Conservation (phyloP, 2,888 invertebrate genomes). For the Hesperia comma region DNA sequence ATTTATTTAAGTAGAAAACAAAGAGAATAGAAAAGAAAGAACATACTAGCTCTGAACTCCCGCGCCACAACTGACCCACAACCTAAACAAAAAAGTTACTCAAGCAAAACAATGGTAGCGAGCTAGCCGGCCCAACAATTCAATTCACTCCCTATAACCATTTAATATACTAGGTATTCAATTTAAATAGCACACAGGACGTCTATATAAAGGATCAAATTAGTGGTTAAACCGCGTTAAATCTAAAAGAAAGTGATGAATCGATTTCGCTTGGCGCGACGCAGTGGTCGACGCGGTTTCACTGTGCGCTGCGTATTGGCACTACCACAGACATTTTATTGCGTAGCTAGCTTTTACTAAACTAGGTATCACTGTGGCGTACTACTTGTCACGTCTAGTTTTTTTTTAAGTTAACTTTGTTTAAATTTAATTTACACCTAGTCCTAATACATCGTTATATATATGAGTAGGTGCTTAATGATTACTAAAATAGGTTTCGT, state of each 20-base stretch:
- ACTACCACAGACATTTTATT: constrained; percentile 8
- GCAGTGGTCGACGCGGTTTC: constrained; percentile 41
- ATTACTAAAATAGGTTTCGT: too few species aligned
- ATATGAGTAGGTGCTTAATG: background rate
- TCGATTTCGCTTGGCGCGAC: constrained; percentile 40
- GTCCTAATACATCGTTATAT: background rate
- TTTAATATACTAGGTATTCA: too few species aligned
- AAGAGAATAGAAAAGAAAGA: too few species aligned
- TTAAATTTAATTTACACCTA: background rate
- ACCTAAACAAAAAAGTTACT: too few species aligned
- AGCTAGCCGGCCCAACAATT: too few species aligned
- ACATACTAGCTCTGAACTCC: too few species aligned
- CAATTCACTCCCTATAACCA: too few species aligned
- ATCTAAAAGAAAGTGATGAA: constrained; percentile 37
- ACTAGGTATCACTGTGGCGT: background rate
- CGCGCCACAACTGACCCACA: too few species aligned
- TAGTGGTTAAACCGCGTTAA: constrained; percentile 24
- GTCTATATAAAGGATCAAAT: constrained; percentile 9
- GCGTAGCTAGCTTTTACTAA: background rate
- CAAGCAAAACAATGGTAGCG: too few species aligned
- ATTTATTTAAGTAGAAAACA: too few species aligned
- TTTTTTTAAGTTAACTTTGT: too few species aligned
- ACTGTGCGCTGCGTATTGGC: constrained; percentile 27
- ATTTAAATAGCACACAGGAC: background rate
- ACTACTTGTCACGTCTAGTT: background rate